These are phyloP conservation scores for Gonatopus flavifemur DNA, from an alignment of 1,140 invertebrate species.

Conservation along the genomic window DNA sequence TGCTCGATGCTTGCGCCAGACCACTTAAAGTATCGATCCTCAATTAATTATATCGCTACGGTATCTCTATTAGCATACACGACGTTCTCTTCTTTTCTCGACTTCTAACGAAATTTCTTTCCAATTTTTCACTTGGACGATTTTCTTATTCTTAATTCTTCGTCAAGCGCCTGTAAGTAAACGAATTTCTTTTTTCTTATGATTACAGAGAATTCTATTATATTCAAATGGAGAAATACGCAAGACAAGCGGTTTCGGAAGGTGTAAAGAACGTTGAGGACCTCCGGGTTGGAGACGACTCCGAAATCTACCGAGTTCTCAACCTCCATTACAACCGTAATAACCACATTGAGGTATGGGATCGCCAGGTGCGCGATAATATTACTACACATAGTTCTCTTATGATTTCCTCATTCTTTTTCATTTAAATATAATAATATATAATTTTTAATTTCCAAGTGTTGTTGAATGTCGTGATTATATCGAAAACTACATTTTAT, in stretches of 20 bases:
- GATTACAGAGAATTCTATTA: conserved; percentile 98
- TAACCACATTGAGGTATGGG: conserved; percentile 98
- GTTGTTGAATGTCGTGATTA: too few species aligned
- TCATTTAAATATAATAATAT: too few species aligned
- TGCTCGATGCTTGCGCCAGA: conserved; percentile 30
- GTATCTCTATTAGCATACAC: conserved; percentile 25
- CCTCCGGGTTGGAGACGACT: conserved; percentile 89
- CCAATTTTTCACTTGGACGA: too few species aligned
- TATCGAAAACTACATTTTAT: too few species aligned
- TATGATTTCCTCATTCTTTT: conserved; percentile 34
- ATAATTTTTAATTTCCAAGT: too few species aligned
- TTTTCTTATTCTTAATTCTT: too few species aligned
- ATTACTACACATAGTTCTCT: conserved; percentile 44
- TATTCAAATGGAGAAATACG: conserved; percentile 99
- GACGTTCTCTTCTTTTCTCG: not conserved
- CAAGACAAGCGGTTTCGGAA: conserved; percentile 94
- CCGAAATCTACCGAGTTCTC: conserved; percentile 95
- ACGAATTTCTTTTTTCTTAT: conserved; percentile 35
- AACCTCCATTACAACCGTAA: conserved; percentile 99
- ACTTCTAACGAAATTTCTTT: not conserved
- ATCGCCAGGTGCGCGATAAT: conserved; percentile 63
- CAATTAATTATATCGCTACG: conserved; percentile 46
- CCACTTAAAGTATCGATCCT: conserved; percentile 37
- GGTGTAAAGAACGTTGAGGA: conserved; percentile 92
- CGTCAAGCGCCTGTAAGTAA: too few species aligned